Evolutionary conservation across 92 coral and sea anemone species (phyloP).

Genomic region (Heteractis magnifica): DNA sequence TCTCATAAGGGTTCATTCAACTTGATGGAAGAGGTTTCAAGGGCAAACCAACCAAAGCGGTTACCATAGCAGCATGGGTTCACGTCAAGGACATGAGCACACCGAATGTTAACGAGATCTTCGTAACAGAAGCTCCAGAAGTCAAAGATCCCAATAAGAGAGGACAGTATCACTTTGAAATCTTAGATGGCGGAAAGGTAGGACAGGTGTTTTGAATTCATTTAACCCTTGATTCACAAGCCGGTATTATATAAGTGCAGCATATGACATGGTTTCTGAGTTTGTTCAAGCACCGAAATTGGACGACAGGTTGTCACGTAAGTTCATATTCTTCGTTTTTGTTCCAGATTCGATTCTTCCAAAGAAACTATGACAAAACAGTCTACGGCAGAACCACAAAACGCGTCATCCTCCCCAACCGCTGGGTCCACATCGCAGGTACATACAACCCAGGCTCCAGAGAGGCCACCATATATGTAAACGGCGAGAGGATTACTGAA

Average conservation of each 20-base stretch:
- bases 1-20: conserved; percentile 45
- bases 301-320: neutral
- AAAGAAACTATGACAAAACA: conserved; percentile 71
- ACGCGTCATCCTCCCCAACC: conserved; percentile 61
- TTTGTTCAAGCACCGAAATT: neutral
- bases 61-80: conserved; percentile 85
- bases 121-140: conserved; percentile 58
- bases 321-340: neutral
- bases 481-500: conserved; percentile 68
- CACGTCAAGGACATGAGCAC: conserved; percentile 64
- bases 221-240: neutral
- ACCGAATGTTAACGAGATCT: conserved; percentile 66
- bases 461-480: conserved; percentile 64
- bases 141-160: conserved; percentile 30
- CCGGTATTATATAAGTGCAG: no score
- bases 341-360: conserved; percentile 68
- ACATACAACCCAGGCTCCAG: conserved; percentile 68
- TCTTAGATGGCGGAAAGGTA: conserved; percentile 69
- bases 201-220: neutral
- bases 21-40: conserved; percentile 72
- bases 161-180: conserved; percentile 86
- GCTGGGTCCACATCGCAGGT: conserved; percentile 82
- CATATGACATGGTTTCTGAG: neutral
- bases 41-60: conserved; percentile 77
- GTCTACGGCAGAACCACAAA: conserved; percentile 79